Percentiles rank a stretch among this genome's conserved stretches.
Conservation (phyloP, 2,113 vertebrate genomes). For the Phyllopteryx taeniolatus region DNA sequence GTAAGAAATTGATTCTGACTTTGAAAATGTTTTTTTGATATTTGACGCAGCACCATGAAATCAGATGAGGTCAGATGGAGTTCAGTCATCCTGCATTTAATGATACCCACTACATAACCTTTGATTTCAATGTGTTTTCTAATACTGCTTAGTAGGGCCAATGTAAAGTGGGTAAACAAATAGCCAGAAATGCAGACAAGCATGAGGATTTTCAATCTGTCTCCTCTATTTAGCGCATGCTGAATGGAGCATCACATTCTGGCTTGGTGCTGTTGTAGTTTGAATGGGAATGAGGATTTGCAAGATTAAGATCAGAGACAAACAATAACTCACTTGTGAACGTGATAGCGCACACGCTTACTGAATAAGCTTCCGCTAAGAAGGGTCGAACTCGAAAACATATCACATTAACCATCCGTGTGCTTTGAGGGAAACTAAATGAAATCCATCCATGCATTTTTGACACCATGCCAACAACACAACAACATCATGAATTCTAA, state of each 20-base stretch:
- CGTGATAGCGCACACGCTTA: neutral
- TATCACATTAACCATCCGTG: neutral
- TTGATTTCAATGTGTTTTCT: constrained; percentile 26
- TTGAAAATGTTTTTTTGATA: no score
- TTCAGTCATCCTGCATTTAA: constrained; percentile 25
- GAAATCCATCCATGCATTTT: neutral
- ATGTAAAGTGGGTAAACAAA: constrained; percentile 34
- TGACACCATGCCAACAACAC: neutral
- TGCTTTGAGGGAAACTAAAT: neutral
- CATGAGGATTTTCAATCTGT: constrained; percentile 3
- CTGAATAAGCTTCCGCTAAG: neutral
- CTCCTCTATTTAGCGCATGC: neutral
- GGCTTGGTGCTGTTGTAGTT: neutral
- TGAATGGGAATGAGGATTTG: constrained; percentile 4
- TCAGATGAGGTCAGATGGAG: constrained; percentile 42
- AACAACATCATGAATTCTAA: no score
- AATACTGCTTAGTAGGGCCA: constrained; percentile 17
- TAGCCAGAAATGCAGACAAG: constrained; percentile 20
- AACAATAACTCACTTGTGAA: neutral
- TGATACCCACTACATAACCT: constrained; percentile 29
- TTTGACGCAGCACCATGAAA: constrained; percentile 10
- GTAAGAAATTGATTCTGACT: constrained; percentile 7
- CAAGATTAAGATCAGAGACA: constrained; percentile 11
- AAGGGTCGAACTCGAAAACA: neutral
- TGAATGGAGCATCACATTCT: neutral